phyloP scores from a whole-genome alignment of 2,113 vertebrate genomes.

The Burhinus bistriatus region DNA sequence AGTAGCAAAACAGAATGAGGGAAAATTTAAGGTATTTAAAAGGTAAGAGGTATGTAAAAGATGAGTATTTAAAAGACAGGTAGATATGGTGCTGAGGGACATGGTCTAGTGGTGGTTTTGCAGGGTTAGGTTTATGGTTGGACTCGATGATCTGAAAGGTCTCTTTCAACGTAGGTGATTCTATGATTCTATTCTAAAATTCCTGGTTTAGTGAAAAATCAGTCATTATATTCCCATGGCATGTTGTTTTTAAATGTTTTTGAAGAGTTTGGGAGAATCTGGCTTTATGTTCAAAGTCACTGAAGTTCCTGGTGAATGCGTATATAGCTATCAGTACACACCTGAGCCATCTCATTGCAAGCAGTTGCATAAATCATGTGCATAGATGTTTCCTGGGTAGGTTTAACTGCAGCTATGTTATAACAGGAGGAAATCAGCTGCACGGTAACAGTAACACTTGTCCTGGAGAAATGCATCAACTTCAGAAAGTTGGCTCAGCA shows the following conservation, averaged over 20 bases:
- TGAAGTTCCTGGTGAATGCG: not conserved
- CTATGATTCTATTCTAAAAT: too few relatives aligned
- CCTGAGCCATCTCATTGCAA: not conserved
- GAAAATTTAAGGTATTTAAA: not conserved
- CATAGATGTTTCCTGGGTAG: not conserved
- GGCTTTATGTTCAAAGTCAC: not conserved
- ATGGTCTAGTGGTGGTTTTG: too few relatives aligned
- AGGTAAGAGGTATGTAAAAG: too few relatives aligned
- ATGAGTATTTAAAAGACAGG: too few relatives aligned
- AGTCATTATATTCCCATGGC: not conserved
- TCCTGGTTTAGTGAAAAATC: not conserved
- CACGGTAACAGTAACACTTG: not conserved
- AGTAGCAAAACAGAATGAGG: not conserved
- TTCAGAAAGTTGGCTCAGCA: not conserved
- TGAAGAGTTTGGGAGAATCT: not conserved
- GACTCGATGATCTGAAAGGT: too few relatives aligned
- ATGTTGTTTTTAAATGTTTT: not conserved
- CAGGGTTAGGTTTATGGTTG: too few relatives aligned
- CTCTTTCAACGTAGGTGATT: too few relatives aligned
- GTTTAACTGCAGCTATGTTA: not conserved
- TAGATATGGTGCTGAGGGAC: too few relatives aligned
- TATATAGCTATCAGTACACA: not conserved
- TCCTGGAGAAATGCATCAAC: not conserved
- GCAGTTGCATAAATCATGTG: not conserved
- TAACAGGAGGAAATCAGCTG: not conserved